These are phyloP conservation scores for Microcebus griseorufus DNA, from an alignment of 2,113 vertebrate genomes.

Conservation along the genomic window DNA sequence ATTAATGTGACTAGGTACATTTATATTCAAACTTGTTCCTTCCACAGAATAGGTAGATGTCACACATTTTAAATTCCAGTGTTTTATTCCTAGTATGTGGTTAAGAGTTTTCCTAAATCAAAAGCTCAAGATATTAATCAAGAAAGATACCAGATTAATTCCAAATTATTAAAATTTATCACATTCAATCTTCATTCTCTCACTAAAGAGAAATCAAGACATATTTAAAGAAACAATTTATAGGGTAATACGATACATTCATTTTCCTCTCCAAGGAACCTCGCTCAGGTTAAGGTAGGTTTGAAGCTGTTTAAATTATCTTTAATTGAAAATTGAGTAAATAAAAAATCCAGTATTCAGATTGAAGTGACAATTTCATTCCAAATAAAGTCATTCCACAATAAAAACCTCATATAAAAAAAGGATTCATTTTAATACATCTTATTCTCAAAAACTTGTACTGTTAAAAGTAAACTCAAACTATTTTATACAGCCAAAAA, in stretches of 20 bases:
- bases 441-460: constrained; percentile 32
- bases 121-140: not conserved
- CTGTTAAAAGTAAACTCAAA: constrained; percentile 13
- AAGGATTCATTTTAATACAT: not conserved
- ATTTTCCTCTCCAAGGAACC: not conserved
- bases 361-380: not conserved
- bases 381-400: not conserved
- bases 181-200: not conserved
- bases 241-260: not conserved
- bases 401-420: not conserved
- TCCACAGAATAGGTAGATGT: not conserved
- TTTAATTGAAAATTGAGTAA: not conserved
- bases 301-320: constrained; percentile 28
- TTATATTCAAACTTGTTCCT: constrained; percentile 2
- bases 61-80: constrained; percentile 25
- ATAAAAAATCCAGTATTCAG: not conserved
- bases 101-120: constrained; percentile 43
- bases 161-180: constrained; percentile 5
- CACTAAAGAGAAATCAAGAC: not conserved
- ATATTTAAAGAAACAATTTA: constrained; percentile 39
- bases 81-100: not conserved
- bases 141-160: constrained; percentile 13
- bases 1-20: not conserved
- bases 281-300: not conserved
- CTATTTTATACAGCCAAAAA: not conserved